Evolutionary conservation across 2,797 vertebrate species (phyloP).

Genomic region (Picus viridis): DNA sequence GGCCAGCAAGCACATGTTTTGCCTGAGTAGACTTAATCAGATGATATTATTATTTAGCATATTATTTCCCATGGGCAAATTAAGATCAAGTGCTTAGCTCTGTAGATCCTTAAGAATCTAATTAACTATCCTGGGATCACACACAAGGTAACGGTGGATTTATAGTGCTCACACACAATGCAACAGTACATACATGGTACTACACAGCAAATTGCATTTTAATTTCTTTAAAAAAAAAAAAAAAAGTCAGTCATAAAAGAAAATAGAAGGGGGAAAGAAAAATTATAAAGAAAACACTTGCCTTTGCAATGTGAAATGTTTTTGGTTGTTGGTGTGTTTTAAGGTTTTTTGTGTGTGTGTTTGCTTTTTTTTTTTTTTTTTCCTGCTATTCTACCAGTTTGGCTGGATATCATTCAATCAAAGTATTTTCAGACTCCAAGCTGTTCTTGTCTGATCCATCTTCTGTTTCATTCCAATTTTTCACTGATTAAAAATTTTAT

Average conservation of each 20-base stretch:
- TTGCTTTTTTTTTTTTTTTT: too few species aligned
- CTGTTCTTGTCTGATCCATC: background rate
- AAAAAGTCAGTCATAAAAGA: background rate
- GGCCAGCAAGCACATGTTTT: conserved; percentile 59
- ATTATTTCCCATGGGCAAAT: conserved; percentile 70
- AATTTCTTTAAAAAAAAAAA: background rate
- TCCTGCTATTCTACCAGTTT: background rate
- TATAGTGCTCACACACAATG: background rate
- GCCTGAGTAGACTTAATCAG: conserved; percentile 59
- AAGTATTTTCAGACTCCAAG: background rate
- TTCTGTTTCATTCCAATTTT: background rate
- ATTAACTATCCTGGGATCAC: conserved; percentile 14
- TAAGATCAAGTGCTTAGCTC: conserved; percentile 60
- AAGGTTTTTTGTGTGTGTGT: too few species aligned
- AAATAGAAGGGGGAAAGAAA: background rate
- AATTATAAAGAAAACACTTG: background rate
- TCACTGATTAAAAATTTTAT: background rate
- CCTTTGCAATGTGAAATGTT: background rate
- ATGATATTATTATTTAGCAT: conserved; percentile 62
- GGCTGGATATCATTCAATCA: background rate
- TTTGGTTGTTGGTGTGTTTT: too few species aligned
- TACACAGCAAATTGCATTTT: background rate
- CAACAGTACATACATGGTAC: background rate
- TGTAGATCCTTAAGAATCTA: conserved; percentile 47
- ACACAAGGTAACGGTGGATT: background rate